phyloP scores from a whole-genome alignment of 2,113 vertebrate species.

The Pipra filicauda region DNA sequence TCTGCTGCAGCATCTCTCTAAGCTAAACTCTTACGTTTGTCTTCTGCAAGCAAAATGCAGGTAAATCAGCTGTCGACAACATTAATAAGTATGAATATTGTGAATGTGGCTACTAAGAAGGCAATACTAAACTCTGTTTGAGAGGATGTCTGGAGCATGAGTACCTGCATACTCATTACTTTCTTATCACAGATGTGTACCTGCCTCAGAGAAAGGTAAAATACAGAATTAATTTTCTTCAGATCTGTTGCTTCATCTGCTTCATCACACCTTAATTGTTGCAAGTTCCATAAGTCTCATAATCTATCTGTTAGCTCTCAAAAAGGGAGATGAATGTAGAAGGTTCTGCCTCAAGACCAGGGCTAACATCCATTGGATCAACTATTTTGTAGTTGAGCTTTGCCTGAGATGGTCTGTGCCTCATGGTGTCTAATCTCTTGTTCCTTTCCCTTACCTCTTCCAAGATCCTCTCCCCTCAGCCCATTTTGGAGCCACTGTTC shows the following conservation, averaged over 20 bases:
- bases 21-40: background rate
- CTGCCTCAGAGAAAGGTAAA: background rate
- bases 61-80: background rate
- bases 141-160: background rate
- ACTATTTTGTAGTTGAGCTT: background rate
- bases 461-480: background rate
- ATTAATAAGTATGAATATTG: background rate
- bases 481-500: background rate
- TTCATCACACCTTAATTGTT: background rate
- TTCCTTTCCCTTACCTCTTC: background rate
- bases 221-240: background rate
- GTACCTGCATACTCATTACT: background rate
- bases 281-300: background rate
- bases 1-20: background rate
- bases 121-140: background rate
- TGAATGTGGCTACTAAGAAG: background rate
- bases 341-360: background rate
- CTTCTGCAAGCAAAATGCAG: background rate
- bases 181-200: background rate
- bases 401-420: background rate
- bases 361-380: background rate
- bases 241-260: background rate
- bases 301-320: background rate
- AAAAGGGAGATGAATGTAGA: rapidly evolving
- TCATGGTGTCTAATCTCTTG: background rate